Evolutionary conservation across 2,888 invertebrate genomes (phyloP).

Genomic region (Melipona bicolor): DNA sequence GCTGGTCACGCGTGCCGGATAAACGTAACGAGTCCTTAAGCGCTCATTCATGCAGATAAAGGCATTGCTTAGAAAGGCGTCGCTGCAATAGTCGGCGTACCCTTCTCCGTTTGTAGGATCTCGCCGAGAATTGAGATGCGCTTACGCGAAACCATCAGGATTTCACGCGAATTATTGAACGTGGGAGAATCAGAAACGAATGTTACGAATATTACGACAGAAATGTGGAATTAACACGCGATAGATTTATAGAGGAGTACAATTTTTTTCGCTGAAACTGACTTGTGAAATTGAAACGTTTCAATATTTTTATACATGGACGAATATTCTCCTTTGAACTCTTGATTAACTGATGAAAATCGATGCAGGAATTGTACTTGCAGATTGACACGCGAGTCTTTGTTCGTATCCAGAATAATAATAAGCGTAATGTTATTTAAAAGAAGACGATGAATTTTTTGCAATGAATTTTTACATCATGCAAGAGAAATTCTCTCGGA

Average conservation of each 20-base stretch:
- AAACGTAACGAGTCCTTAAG: slow-evolving; percentile 76
- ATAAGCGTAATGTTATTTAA: background rate
- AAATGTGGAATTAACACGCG: background rate
- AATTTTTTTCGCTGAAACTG: background rate
- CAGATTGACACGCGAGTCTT: background rate
- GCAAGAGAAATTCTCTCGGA: background rate
- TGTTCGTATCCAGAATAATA: background rate
- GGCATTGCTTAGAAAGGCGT: slow-evolving; percentile 63
- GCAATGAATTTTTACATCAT: background rate
- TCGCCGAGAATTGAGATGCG: slow-evolving; percentile 42
- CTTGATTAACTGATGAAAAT: slow-evolving; percentile 1
- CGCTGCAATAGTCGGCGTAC: slow-evolving; percentile 46
- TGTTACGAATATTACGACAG: background rate
- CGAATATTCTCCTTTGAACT: background rate
- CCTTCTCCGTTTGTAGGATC: slow-evolving; percentile 46
- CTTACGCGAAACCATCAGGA: slow-evolving; percentile 29
- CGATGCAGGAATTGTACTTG: background rate
- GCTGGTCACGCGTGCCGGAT: slow-evolving; percentile 76
- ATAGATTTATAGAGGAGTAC: background rate
- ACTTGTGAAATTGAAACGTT: too few relatives aligned
- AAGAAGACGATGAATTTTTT: background rate
- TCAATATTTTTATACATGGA: too few relatives aligned
- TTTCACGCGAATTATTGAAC: slow-evolving; percentile 8
- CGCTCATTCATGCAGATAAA: slow-evolving; percentile 66
- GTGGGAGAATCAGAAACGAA: background rate